Evolutionary conservation across 2,797 vertebrate species (phyloP), one percentile per base, ranked within the genome.

Genomic region (Cyprinella venusta): DNA sequence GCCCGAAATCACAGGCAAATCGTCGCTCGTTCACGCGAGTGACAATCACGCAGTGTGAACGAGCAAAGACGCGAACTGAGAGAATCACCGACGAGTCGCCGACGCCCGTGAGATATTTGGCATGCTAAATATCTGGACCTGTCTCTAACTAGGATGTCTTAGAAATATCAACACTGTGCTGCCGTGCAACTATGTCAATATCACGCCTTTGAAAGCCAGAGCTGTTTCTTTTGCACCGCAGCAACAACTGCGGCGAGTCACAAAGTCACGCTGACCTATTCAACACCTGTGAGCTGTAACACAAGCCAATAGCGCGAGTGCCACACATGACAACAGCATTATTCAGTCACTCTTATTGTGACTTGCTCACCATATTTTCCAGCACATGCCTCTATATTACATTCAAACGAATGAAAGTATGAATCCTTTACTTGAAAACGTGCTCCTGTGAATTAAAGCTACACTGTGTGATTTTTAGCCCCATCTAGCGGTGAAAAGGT

Each of bases 321-420:
- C 72, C 87, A 86, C 83, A 87, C 69, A 88, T 70, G 86, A 86
- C 63, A 83, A 45, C 40, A 63, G 65, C 48, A 70, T 81, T 65
- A 85, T 79, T 70, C 61, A 67, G 79, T 61, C 54, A 18, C 69
- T 83, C 85, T 87, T 87, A 70, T 86, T 90, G 89, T 88, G 82
- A 83, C 81, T 30, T 61, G 1, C 67, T 91, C 77, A 7, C 90
- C 26, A 71, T 84, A 89, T 85, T 63, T 64, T 83, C 89, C 36
- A 75, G 74, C 68, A 61, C 30, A 33, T 33, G 21, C 52, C 52
- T 21, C 52, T 54, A 54, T 9, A 54, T 48, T 48, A 15, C 45
- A 13, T 48, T 48, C 45, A 48, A 16, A 48, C 5, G 1, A 48
- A 48, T 48, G 13, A 48, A 48, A 15, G 45, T 16, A 48, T 48